Percentiles rank a stretch among this genome's conserved stretches.
Conservation (phyloP, 2,113 vertebrate species). For the Phalacrocorax aristotelis region DNA sequence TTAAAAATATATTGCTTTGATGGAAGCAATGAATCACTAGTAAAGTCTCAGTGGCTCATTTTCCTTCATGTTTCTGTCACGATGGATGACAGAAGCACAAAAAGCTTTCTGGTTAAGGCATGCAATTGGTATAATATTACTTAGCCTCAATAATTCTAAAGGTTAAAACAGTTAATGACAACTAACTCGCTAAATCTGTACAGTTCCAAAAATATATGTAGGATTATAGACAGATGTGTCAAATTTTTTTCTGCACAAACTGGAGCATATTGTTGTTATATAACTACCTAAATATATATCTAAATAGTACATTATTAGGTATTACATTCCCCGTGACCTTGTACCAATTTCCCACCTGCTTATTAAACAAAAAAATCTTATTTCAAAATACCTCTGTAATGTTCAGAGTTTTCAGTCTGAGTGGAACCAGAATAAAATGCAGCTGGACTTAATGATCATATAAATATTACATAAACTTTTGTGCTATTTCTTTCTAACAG, state of each 20-base stretch:
- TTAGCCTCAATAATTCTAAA: background rate
- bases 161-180: background rate
- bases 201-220: background rate
- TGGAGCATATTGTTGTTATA: background rate
- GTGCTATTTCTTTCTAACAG: background rate
- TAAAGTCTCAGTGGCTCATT: background rate
- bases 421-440: background rate
- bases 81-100: background rate
- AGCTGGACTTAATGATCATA: background rate
- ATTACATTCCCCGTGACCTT: background rate
- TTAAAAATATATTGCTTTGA: background rate
- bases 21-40: background rate
- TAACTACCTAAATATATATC: background rate
- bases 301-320: background rate
- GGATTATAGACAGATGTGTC: background rate
- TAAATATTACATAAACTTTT: background rate
- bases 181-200: background rate
- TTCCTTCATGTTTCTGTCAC: background rate
- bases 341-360: background rate
- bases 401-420: background rate
- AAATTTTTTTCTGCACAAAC: background rate
- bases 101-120: background rate
- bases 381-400: background rate
- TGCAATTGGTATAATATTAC: background rate
- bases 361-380: background rate